These are phyloP conservation scores for Ariolimax columbianus DNA, from an alignment of 2,888 invertebrate species.

Conservation along the genomic window DNA sequence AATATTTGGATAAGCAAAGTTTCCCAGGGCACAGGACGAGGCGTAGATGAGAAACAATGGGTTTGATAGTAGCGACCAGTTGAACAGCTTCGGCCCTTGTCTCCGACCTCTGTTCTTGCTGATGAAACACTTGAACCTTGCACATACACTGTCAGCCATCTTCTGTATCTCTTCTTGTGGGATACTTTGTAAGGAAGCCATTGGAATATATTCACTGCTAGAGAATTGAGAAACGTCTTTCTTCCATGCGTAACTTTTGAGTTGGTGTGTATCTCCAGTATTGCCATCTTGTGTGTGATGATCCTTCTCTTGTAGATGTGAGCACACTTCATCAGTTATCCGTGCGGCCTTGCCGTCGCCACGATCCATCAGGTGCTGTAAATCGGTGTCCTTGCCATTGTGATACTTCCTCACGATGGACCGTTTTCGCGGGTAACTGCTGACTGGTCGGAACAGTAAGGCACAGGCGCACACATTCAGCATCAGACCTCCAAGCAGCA, in stretches of 20 bases:
- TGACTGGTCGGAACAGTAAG: conserved; percentile 55
- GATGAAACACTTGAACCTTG: not conserved
- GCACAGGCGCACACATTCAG: conserved; percentile 57
- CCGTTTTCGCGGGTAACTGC: conserved; percentile 43
- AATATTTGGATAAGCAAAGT: conserved; percentile 59
- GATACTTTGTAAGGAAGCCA: conserved; percentile 59
- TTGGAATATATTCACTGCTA: conserved; percentile 8
- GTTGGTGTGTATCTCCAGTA: not conserved
- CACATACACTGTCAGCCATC: not conserved
- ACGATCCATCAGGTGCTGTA: not conserved
- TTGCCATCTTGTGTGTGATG: not conserved
- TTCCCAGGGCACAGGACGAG: conserved; percentile 53
- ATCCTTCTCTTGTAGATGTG: not conserved
- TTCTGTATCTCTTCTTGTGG: conserved; percentile 30
- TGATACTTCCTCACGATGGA: not conserved
- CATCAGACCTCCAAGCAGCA: conserved; percentile 57
- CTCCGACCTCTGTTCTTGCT: not conserved
- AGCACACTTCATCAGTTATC: not conserved
- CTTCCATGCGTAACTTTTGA: not conserved
- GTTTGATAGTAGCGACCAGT: conserved; percentile 58
- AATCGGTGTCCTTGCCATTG: too few species aligned
- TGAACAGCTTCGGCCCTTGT: conserved; percentile 49
- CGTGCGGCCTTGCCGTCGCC: not conserved
- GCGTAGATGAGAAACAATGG: conserved; percentile 58
- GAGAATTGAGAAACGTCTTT: not conserved